These are phyloP conservation scores for Theocolax elegans DNA, from an alignment of 1,140 invertebrate species.

Conservation along the genomic window DNA sequence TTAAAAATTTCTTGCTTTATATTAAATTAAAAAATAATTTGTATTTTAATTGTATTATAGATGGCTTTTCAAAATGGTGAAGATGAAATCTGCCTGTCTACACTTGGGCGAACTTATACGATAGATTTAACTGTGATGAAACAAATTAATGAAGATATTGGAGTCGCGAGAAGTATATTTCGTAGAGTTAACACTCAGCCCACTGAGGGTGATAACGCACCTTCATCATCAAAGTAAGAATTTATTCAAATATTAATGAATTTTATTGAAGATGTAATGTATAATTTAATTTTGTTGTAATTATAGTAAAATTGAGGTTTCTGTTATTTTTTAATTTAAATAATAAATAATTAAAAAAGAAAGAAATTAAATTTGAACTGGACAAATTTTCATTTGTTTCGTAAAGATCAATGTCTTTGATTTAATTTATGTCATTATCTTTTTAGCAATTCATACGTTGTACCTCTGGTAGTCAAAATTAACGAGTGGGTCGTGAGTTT, in stretches of 20 bases:
- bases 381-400: too few species aligned
- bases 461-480: constrained; percentile 64
- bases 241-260: too few species aligned
- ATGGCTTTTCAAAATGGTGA: constrained; percentile 92
- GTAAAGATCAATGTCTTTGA: too few species aligned
- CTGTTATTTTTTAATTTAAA: too few species aligned
- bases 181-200: constrained; percentile 71
- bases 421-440: too few species aligned
- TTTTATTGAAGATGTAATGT: too few species aligned
- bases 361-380: too few species aligned
- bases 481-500: constrained; percentile 73
- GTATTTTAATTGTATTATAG: constrained; percentile 62
- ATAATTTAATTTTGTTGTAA: too few species aligned
- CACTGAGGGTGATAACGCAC: constrained; percentile 63
- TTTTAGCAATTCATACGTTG: constrained; percentile 61
- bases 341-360: too few species aligned
- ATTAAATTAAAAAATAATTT: too few species aligned
- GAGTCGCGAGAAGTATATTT: constrained; percentile 91
- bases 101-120: constrained; percentile 91
- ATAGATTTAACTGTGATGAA: constrained; percentile 97
- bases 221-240: constrained; percentile 59
- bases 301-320: too few species aligned
- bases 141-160: constrained; percentile 98
- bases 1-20: not conserved
- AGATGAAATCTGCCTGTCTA: constrained; percentile 93